A percentile compares a stretch with the other conserved stretches of the same genome.
phyloP scores from a whole-genome alignment of 2,797 vertebrate genomes.

The Poeciliopsis paucimaculata region DNA sequence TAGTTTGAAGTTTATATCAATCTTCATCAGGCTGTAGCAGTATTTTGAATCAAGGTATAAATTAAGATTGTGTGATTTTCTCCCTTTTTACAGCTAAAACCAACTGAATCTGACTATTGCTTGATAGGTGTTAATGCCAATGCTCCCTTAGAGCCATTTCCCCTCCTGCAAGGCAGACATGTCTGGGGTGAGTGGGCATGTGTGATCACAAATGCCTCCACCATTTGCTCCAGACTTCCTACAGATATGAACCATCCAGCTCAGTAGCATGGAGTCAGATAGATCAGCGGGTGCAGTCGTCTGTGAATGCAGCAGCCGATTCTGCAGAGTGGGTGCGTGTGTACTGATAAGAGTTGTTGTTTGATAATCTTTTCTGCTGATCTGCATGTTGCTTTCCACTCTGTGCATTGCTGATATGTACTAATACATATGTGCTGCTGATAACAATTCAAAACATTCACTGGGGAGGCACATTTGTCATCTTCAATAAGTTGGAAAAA shows the following conservation, averaged over 20 bases:
- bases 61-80: neutral
- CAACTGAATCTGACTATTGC: neutral
- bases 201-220: slow-evolving; percentile 8
- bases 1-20: neutral
- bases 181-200: slow-evolving; percentile 5
- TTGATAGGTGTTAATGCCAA: slow-evolving; percentile 3
- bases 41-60: neutral
- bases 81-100: neutral
- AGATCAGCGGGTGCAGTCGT: neutral
- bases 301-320: slow-evolving; percentile 3
- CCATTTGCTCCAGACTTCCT: slow-evolving; percentile 5
- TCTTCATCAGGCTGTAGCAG: neutral
- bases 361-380: neutral
- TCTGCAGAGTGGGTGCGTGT: neutral
- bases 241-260: neutral
- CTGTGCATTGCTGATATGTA: neutral
- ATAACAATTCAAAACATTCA: neutral
- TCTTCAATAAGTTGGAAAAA: neutral
- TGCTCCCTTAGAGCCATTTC: neutral
- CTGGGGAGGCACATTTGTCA: neutral
- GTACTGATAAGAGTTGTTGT: slow-evolving; percentile 6
- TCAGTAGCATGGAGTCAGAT: neutral
- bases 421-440: neutral
- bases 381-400: slow-evolving; percentile 1
- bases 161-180: neutral